Evolutionary conservation across 1,140 invertebrate genomes (phyloP), one percentile per base, ranked within the genome.

Genomic region (Lepidotrigona ventralis): DNA sequence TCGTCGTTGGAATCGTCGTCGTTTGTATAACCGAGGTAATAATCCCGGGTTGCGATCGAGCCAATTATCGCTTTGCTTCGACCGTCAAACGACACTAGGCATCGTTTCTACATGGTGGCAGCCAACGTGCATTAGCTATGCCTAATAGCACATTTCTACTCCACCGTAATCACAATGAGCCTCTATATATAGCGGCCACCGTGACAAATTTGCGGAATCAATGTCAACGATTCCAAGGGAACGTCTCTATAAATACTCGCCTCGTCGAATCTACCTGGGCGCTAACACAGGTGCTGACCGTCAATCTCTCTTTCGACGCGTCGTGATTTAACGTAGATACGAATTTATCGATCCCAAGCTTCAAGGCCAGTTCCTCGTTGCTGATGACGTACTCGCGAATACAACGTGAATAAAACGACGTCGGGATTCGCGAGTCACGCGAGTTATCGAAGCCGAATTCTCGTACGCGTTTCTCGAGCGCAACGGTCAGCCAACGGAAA

Each of bases 141-240:
- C 83, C 75, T 81, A 81, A 79, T 58, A 75, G 29, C 63, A 51
- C 66, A 80, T 76, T 85, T 51, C 81, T 64, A 66, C 76, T 26
- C 69, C 56, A 68, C 56, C 69, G 71, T 63, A 87, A 75, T 87
- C 76, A 82, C 75, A 73, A 87, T 88, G 80, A 56, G 76, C 21
- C 80, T 77, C 86, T 88, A 88, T 88, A 88, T 86, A 88, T 88
- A 88, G 68, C 54, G 33, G 21, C 33, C 39, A 17, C n/a, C 60
- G 60, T 84, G 80, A 83, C 76, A 82, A 64, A 87, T 88, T 88
- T 84, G 73, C 74, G 58, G 83, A 85, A 88, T 85, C 86, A 85
- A 83, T 88, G 86, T 87, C 82, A 88, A 88, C 79, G 79, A 56
- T 85, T 88, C 66, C 83, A 79, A 87, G 83, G 76, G 85, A 79